Evolutionary conservation across 2,888 invertebrate genomes (phyloP).

Genomic region (Muscina levida): DNA sequence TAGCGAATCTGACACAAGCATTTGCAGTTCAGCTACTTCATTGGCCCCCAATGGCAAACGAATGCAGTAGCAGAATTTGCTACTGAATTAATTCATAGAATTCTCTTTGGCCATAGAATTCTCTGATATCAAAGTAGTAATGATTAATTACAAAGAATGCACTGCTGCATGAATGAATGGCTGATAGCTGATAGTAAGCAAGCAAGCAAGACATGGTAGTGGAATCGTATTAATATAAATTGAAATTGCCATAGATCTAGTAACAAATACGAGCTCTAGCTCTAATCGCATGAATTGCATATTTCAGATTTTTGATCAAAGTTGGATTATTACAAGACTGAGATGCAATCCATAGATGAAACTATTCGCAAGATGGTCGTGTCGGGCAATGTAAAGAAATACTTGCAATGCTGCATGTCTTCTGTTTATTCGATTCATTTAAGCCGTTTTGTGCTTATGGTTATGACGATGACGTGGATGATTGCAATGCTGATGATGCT

Average conservation of each 20-base stretch:
- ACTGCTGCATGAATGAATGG: not conserved
- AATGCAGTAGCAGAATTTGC: conserved; percentile 23
- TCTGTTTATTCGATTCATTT: conserved; percentile 25
- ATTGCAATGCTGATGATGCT: not conserved
- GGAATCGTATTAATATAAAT: not conserved
- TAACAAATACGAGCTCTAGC: not conserved
- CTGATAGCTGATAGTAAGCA: too few species aligned
- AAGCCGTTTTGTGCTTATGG: not conserved
- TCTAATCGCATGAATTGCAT: conserved; percentile 28
- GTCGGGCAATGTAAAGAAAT: not conserved
- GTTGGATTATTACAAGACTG: not conserved
- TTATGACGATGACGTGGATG: not conserved
- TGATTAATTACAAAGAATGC: conserved; percentile 33
- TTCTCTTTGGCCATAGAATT: conserved; percentile 19
- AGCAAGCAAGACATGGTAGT: not conserved
- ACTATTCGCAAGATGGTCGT: too few species aligned
- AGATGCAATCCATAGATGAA: not conserved
- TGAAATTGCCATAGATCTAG: not conserved
- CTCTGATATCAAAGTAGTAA: conserved; percentile 55
- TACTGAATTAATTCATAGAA: conserved; percentile 55
- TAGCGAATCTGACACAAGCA: too few species aligned
- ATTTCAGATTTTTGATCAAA: conserved; percentile 8
- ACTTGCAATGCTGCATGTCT: not conserved
- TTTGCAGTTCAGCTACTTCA: not conserved
- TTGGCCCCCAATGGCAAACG: not conserved